Evolutionary conservation across 2,113 vertebrate genomes (phyloP).

Genomic region (Eulacestoma nigropectus): DNA sequence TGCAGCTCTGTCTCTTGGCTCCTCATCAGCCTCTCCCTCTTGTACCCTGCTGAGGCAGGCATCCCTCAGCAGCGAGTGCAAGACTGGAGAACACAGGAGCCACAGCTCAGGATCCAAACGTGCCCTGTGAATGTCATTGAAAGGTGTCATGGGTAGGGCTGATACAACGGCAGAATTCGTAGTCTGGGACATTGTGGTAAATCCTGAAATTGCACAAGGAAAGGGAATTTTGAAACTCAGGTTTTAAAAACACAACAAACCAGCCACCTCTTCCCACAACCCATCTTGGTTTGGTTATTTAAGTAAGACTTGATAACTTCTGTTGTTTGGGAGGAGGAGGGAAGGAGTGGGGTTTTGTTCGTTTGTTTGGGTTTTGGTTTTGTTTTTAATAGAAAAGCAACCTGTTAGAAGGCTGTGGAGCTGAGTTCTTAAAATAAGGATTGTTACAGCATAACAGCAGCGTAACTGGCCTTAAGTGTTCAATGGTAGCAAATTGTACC

Average conservation of each 20-base stretch:
- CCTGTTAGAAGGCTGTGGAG: background rate
- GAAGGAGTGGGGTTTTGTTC: fast-evolving
- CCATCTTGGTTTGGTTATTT: background rate
- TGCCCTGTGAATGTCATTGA: background rate
- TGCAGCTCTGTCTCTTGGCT: background rate
- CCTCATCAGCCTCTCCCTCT: background rate
- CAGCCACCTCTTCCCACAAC: background rate
- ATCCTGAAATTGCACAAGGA: background rate
- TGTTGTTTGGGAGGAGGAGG: background rate
- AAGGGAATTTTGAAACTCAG: background rate
- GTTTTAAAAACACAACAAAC: background rate
- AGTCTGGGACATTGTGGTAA: background rate
- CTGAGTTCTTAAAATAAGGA: background rate
- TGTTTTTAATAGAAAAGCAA: background rate
- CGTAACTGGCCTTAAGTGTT: background rate
- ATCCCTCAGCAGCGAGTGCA: background rate
- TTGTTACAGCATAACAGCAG: background rate
- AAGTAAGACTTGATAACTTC: background rate
- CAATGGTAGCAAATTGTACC: background rate
- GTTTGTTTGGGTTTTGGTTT: background rate
- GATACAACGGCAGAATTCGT: background rate
- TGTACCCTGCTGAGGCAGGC: background rate
- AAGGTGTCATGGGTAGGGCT: background rate
- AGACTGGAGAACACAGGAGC: background rate
- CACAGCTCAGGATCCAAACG: background rate